Evolutionary conservation across 2,797 vertebrate species (phyloP), one percentile per base, ranked within the genome.

Genomic region (Miichthys miiuy): DNA sequence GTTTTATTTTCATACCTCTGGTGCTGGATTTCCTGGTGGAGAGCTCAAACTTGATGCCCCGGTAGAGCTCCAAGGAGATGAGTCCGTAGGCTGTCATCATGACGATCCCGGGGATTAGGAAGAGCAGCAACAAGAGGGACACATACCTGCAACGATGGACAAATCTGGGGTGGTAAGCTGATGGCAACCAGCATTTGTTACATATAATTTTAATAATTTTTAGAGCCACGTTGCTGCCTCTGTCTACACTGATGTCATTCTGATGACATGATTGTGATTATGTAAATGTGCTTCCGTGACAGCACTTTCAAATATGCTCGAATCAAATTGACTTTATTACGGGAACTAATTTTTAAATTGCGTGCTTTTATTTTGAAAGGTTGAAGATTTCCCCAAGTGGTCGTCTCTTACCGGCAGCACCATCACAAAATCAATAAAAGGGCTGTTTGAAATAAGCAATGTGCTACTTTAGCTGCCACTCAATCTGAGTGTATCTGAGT

Each of bases 21-120:
- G 88, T 86, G 82, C 91, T 91, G 70, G 94, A 93, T 85, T 96
- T 98, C 85, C 96, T 96, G 83, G 92, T 97, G 80, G 92, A 96
- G 82, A 95, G 76, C 90, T 99, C 97, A 87, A 97, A 97, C 89
- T 88, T 94, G 89, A 99, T 97, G 87, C 98, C 98, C 84, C 95
- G 95, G 92, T 99, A 99, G 65, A 99, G 96, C 91, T 99, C 97
- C 87, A 97, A 25, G 34, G 97, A 99, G 80, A 99, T 99, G 55
- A 99, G 93, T 55, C 97, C 98, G 4, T 99, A 99, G 0, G 97
- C 98, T 11, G 96, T 91, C 95, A 96, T 97, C 97, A 99, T 99
- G 85, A 99, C 92, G 58, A 98, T 95, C 56, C 98, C 98, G 21
- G 98, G 98, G 81, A 99, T 92, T 44, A 99, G 94, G 89, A 99